phyloP scores from a whole-genome alignment of 2,797 vertebrate species.

The Chlorospingus semifuscus region DNA sequence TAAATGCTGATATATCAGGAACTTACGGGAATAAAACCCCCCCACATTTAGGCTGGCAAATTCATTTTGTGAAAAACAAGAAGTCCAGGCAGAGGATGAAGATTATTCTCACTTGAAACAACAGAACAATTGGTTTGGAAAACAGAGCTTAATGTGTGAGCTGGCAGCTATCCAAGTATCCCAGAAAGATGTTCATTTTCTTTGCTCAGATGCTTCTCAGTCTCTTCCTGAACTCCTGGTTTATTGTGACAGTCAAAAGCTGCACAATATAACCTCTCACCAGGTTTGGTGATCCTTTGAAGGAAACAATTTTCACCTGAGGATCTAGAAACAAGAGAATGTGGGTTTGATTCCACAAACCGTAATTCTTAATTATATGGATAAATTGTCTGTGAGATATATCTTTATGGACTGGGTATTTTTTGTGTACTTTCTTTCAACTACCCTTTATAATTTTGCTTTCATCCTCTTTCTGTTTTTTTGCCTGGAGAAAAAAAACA shows the following conservation, averaged over 20 bases:
- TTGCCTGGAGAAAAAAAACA: neutral
- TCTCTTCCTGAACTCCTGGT: slow-evolving; percentile 1
- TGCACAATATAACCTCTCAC: slow-evolving; percentile 18
- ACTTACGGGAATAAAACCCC: rapidly evolving
- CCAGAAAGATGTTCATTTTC: slow-evolving; percentile 56
- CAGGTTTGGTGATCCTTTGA: neutral
- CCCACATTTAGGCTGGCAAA: neutral
- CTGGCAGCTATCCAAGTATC: slow-evolving; percentile 47
- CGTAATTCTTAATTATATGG: neutral
- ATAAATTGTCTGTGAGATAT: neutral
- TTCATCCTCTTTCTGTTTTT: neutral
- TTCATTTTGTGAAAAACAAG: slow-evolving; percentile 7
- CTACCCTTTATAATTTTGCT: neutral
- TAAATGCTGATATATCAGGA: neutral
- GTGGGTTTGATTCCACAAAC: neutral
- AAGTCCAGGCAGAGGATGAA: slow-evolving; percentile 32
- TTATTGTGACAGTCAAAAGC: neutral
- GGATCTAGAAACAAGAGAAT: neutral
- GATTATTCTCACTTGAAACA: slow-evolving; percentile 52
- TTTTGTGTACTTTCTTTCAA: neutral
- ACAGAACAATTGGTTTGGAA: slow-evolving; percentile 60
- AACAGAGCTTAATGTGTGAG: slow-evolving; percentile 61
- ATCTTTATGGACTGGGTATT: neutral
- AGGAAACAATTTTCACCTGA: slow-evolving; percentile 22
- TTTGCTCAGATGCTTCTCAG: slow-evolving; percentile 17